Base-by-base conservation (phyloP, 2,797 vertebrate genomes). In the Serranus cabrilla region DNA sequence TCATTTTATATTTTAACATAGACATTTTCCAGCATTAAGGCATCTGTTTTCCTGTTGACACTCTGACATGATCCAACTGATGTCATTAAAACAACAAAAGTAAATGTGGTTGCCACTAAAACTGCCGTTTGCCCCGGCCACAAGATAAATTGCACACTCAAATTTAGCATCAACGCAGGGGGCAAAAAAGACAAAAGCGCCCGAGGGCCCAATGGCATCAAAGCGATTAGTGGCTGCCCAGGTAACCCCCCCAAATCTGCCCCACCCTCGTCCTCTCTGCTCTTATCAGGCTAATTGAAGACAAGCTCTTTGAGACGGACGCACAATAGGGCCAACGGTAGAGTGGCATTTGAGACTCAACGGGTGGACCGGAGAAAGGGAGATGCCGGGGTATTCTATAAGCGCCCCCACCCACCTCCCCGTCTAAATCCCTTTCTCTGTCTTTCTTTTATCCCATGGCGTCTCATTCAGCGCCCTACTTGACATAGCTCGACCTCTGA, bases 231-330 rank as follows among this genome's bases (percentile, higher is more conserved):
- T 95, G 94, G 94, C 96, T 95, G 95, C 95, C 96, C 87, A 92
- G 91, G 90, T 92, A 91, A 84, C 81, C 67, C 49, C 42, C 59
- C 25, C 20, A 60, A 75, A 80, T 72, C 71, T 81, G 76, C 74
- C 86, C 88, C 75, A 65, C 87, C 79, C 85, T 95, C 95, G 93
- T 95, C 95, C 95, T 94, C 96, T 95, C 95, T 95, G 94, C 94
- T 95, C 96, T 97, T 96, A 96, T 96, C 96, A 95, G 96, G 95
- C 95, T 96, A 96, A 97, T 96, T 96, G 96, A 96, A 97, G 96
- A 94, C 93, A 97, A 95, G 95, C 93, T 95, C 91, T 93, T 93
- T 93, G 89, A 93, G 86, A 89, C 42, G 45, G 76, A 81, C 73
- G 25, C 84, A 95, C 94, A 95, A 95, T 92, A 46, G 91, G 71